Evolutionary conservation across 2,797 vertebrate species (phyloP).

Genomic region (Yasuhikotakia modesta): DNA sequence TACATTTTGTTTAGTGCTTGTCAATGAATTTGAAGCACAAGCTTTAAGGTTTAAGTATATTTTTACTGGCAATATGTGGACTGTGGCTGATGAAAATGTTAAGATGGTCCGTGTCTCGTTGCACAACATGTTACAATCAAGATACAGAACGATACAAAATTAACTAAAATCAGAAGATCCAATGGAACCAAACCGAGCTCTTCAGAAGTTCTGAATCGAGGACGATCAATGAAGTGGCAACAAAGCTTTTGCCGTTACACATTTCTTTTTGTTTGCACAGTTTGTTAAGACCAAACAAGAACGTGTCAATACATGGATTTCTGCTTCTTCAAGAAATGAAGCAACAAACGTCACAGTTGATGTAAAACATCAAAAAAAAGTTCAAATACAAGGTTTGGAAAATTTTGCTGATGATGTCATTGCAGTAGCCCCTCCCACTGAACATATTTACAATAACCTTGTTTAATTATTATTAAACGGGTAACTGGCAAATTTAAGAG

Average conservation of each 20-base stretch:
- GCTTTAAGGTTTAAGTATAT: conserved; percentile 48
- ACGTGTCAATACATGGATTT: background rate
- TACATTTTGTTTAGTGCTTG: background rate
- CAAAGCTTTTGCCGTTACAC: background rate
- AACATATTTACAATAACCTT: background rate
- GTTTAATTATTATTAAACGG: background rate
- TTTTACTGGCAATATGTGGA: conserved; percentile 56
- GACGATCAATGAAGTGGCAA: background rate
- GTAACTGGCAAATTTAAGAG: conserved; percentile 2
- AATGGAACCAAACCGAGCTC: background rate
- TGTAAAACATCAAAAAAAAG: background rate
- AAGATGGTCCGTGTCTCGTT: conserved; percentile 50
- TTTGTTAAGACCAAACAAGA: background rate
- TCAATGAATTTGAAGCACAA: conserved; percentile 61
- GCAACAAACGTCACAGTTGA: too few relatives aligned
- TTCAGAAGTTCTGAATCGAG: too few relatives aligned
- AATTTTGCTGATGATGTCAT: background rate
- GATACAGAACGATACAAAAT: conserved; percentile 38
- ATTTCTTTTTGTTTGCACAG: background rate
- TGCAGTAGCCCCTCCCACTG: conserved; percentile 22
- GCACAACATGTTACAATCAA: conserved; percentile 55
- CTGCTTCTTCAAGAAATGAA: background rate
- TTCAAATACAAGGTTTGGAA: background rate
- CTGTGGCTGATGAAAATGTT: conserved; percentile 15
- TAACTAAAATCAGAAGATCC: background rate